Conservation (phyloP, 2,113 vertebrate species). For the Mesoclemmys tuberculata region DNA sequence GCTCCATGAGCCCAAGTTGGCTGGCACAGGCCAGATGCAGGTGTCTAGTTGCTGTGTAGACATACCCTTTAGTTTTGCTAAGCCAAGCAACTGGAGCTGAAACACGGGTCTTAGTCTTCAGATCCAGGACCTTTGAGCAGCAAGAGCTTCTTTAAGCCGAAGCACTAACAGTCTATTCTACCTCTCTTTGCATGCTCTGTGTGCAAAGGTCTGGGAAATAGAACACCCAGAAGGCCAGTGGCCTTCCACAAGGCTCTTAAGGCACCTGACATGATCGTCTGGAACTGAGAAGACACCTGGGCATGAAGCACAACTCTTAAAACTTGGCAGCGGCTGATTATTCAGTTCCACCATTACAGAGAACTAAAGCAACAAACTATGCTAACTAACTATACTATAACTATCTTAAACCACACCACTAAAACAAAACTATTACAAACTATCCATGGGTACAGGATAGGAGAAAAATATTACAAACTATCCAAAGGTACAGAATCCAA, state of each 20-base stretch:
- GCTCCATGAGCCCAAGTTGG: no score
- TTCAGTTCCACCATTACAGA: not conserved
- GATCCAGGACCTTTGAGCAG: not conserved
- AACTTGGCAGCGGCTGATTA: not conserved
- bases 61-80: not conserved
- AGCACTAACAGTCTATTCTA: not conserved
- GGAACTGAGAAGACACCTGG: not conserved
- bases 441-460: not conserved
- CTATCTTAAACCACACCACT: not conserved
- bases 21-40: no score
- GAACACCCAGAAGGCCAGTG: not conserved
- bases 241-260: not conserved
- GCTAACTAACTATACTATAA: not conserved
- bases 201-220: not conserved
- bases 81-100: not conserved
- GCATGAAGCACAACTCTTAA: not conserved
- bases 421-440: not conserved
- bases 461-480: not conserved
- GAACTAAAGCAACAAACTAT: not conserved
- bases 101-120: not conserved
- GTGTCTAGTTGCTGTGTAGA: no score
- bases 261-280: not conserved
- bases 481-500: not conserved
- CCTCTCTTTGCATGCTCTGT: not conserved
- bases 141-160: no score